Evolutionary conservation across 2,888 invertebrate genomes (phyloP).

Genomic region (Eremobia ochroleuca): DNA sequence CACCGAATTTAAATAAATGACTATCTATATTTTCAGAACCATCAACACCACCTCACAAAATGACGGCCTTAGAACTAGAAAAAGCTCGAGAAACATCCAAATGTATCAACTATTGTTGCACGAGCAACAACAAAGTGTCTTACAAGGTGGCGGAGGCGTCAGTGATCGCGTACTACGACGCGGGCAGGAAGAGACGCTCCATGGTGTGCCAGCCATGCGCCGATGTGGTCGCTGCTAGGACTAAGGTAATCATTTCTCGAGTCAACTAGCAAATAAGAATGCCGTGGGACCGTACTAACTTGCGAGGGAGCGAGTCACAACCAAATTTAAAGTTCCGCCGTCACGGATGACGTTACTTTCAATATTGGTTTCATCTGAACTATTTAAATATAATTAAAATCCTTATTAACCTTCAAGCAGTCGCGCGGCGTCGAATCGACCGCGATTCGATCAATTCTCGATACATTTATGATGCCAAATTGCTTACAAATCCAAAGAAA

Average conservation of each 20-base stretch:
- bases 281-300: no score
- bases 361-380: no score
- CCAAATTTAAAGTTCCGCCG: no score
- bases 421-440: no score
- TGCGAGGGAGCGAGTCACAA: no score
- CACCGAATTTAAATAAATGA: background rate
- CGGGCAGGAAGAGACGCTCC: constrained; percentile 68
- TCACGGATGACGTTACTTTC: no score
- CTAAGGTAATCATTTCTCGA: constrained; percentile 71
- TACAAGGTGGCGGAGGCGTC: constrained; percentile 81
- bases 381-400: no score
- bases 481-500: no score
- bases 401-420: no score
- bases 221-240: constrained; percentile 70
- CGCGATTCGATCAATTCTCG: no score
- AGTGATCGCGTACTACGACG: constrained; percentile 85
- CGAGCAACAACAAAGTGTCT: constrained; percentile 73
- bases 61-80: constrained; percentile 5
- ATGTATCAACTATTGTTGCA: constrained; percentile 91
- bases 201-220: constrained; percentile 75
- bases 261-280: no score
- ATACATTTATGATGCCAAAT: no score
- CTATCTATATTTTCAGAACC: background rate
- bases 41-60: background rate
- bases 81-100: constrained; percentile 52